Base-by-base conservation (phyloP, 2,113 vertebrate genomes). In the Miniopterus natalensis region DNA sequence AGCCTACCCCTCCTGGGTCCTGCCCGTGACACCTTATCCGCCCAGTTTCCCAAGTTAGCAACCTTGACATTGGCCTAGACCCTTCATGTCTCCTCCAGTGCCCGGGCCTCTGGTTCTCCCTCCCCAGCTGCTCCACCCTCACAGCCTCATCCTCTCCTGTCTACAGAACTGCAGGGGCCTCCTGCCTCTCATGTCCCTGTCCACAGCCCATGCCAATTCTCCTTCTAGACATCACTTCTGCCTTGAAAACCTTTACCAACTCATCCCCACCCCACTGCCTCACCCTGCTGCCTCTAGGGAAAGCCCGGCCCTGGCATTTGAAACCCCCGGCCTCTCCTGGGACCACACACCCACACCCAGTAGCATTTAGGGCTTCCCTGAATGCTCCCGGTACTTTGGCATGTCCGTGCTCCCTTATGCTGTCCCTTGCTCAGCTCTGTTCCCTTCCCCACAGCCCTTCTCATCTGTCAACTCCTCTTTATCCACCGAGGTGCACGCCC, bases 321-420 rank as follows among this genome's bases (percentile, higher is more conserved):
- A 80, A 79, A 42, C 27, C 5, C n/a, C 59, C 15, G 40, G 27
- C 15, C 23, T 53, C 63, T 29, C 13, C 61, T 59, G 8, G 6
- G 75, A 11, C 61, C 53, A 75, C 13, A 23, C 6, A 8, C 0
- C 12, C 1, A 0, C 23, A 21, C 13, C 51, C 31, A 73, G 49
- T 6, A 65, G 12, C 27, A 71, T 8, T 27, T 0, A 8, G 45
- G 9, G n/a, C 20, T 8, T 49, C 45, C 49, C 61, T 27, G 27
- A 78, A 65, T 0, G 1, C 51, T 42, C 53, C 31, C 20, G n/a
- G n/a, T 5, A 71, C 18, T 61, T 66, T 45, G 8, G 53, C 10
- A 27, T 1, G 1, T 27, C 4, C 9, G 21, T 0, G 1, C 11
- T n/a, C 12, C 42, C 27, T 42, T 31, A 5, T 1, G 7, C 15